Conservation (phyloP, 2,113 vertebrate species). For the Oreochromis aureus region DNA sequence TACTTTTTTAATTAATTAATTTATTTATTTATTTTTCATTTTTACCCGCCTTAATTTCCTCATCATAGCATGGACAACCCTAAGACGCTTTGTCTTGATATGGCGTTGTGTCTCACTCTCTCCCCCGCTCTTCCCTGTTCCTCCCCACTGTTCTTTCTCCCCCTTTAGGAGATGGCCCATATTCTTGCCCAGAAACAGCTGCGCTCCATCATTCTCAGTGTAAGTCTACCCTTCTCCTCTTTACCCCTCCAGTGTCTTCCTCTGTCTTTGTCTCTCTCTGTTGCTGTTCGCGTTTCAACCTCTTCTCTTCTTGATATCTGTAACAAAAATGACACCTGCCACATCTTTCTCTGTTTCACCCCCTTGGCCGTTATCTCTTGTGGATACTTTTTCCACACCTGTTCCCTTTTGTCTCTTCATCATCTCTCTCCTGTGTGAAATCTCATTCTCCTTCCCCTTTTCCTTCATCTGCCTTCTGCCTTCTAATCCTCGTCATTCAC, state of each 20-base stretch:
- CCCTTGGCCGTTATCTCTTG: slow-evolving; percentile 6
- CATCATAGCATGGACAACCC: neutral
- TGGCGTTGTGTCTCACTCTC: neutral
- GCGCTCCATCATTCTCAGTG: slow-evolving; percentile 90
- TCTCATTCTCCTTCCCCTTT: neutral
- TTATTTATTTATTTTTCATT: neutral
- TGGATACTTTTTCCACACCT: slow-evolving; percentile 6
- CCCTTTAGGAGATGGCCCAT: slow-evolving; percentile 91
- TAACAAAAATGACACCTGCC: slow-evolving; percentile 17
- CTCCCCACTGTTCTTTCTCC: neutral
- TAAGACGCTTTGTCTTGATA: neutral
- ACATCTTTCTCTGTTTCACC: neutral
- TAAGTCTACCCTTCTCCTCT: slow-evolving; percentile 72
- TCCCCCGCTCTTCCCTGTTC: neutral
- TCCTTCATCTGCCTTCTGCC: neutral
- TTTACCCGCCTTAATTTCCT: slow-evolving; percentile 18
- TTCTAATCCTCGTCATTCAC: slow-evolving; percentile 9
- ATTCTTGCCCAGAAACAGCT: slow-evolving; percentile 96
- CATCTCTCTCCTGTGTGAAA: neutral
- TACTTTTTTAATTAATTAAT: neutral
- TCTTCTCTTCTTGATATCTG: slow-evolving; percentile 1
- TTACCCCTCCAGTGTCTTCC: neutral
- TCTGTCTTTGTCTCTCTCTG: neutral
- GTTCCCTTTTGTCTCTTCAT: neutral
- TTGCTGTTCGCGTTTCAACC: neutral